phyloP scores from a whole-genome alignment of 37 sponge, comb jelly and placozoan genomes.

The Theonella swinhoei region DNA sequence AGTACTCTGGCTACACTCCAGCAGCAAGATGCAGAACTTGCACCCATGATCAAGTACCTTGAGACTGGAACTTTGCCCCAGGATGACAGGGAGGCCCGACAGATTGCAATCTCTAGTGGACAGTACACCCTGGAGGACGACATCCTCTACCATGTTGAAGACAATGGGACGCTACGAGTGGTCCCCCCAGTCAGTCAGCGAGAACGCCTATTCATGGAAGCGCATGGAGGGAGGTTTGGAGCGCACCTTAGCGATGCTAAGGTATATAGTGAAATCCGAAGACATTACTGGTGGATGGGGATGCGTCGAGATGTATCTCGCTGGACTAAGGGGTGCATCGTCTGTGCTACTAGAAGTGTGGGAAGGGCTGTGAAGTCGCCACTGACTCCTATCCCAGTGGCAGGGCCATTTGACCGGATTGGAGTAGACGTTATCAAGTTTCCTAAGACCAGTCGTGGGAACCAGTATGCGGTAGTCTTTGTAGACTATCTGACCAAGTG shows the following conservation, averaged over 20 bases:
- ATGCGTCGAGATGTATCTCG: conserved; percentile 32
- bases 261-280: too few species aligned
- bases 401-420: conserved; percentile 47
- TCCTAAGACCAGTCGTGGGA: too few species aligned
- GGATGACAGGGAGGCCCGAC: conserved; percentile 18
- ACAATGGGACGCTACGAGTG: conserved; percentile 33
- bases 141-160: conserved; percentile 49
- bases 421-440: conserved; percentile 51
- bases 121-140: conserved; percentile 30
- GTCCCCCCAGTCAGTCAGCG: conserved; percentile 30
- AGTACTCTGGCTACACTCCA: background rate
- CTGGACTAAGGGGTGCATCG: conserved; percentile 42
- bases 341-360: conserved; percentile 25
- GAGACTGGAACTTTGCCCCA: conserved; percentile 48
- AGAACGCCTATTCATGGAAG: conserved; percentile 36
- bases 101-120: background rate
- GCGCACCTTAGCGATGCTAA: conserved; percentile 42
- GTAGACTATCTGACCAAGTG: conserved; percentile 67
- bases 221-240: conserved; percentile 51
- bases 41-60: conserved; percentile 20
- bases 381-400: conserved; percentile 65
- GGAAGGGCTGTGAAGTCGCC: conserved; percentile 20
- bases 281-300: conserved; percentile 66
- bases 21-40: too few species aligned
- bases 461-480: too few species aligned